A percentile compares a stretch with the other conserved stretches of the same genome.
Evolutionary conservation across 2,113 vertebrate genomes (phyloP).

Genomic region (Tringa solitaria): DNA sequence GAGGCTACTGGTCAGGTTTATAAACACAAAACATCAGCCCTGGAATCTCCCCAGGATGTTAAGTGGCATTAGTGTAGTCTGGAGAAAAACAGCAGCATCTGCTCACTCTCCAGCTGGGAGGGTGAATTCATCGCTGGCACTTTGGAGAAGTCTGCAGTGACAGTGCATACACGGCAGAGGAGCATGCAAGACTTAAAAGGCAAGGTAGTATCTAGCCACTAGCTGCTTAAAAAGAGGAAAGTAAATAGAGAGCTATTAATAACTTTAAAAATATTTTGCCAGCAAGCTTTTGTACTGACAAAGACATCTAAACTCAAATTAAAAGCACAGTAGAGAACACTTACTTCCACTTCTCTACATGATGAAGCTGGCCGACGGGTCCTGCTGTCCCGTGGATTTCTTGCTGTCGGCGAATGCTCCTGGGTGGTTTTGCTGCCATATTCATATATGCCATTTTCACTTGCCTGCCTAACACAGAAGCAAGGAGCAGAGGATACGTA

Average conservation of each 20-base stretch:
- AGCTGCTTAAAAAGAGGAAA: background rate
- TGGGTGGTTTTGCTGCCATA: slow-evolving; percentile 79
- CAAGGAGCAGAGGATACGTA: background rate
- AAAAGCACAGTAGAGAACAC: background rate
- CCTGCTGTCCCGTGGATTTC: slow-evolving; percentile 75
- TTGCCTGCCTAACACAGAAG: slow-evolving; percentile 75
- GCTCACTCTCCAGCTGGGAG: background rate
- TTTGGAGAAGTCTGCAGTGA: background rate
- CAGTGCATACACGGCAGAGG: accelerated
- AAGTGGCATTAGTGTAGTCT: background rate
- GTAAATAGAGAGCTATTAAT: background rate
- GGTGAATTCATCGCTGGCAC: background rate
- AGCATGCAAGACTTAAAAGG: background rate
- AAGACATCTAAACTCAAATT: background rate
- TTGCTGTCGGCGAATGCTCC: slow-evolving; percentile 73
- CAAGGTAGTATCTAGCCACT: background rate
- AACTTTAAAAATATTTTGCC: background rate
- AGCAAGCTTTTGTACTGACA: background rate
- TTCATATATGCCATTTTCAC: slow-evolving; percentile 86
- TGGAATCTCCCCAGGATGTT: background rate
- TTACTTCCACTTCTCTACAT: slow-evolving; percentile 71
- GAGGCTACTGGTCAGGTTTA: background rate
- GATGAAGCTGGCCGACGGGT: slow-evolving; percentile 54
- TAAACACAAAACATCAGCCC: background rate
- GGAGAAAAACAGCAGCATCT: background rate